phyloP scores from a whole-genome alignment of 2,113 vertebrate species.

The Pseudopodoces humilis region DNA sequence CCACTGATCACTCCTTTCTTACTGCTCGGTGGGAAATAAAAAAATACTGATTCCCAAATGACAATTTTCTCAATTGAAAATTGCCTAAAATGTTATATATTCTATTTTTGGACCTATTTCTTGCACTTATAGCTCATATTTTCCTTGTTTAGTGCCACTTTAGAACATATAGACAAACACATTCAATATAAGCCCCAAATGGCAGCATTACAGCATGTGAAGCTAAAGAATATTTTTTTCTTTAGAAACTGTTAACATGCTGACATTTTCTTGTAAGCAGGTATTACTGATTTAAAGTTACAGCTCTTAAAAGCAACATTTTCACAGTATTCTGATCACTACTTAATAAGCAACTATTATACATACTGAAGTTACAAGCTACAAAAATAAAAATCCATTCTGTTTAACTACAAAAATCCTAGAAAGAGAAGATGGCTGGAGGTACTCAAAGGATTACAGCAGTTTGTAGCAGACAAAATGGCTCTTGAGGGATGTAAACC shows the following conservation, averaged over 20 bases:
- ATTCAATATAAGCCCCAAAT: slow-evolving; percentile 14
- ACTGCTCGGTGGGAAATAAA: background rate
- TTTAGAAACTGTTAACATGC: background rate
- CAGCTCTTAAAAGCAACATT: slow-evolving; percentile 18
- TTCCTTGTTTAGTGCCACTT: slow-evolving; percentile 23
- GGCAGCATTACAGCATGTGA: slow-evolving; percentile 40
- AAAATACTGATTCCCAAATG: background rate
- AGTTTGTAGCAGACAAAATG: slow-evolving; percentile 1
- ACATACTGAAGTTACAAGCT: slow-evolving; percentile 40
- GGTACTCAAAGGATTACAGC: background rate
- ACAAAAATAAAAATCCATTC: slow-evolving; percentile 72
- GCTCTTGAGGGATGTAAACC: slow-evolving; percentile 40
- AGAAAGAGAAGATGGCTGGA: slow-evolving; percentile 13
- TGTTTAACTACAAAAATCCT: slow-evolving; percentile 45
- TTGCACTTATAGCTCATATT: slow-evolving; percentile 2
- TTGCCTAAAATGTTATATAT: background rate
- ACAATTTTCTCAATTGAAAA: background rate
- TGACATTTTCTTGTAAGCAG: slow-evolving; percentile 17
- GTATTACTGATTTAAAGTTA: background rate
- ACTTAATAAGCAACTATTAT: slow-evolving; percentile 8
- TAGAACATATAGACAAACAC: slow-evolving; percentile 24
- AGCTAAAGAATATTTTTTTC: background rate
- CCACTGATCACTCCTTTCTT: background rate
- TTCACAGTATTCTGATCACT: slow-evolving; percentile 37
- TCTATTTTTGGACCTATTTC: background rate